Percentiles rank a stretch among this genome's conserved stretches.
phyloP scores from a whole-genome alignment of 2,113 vertebrate genomes.

The Xyliphius kryptos region DNA sequence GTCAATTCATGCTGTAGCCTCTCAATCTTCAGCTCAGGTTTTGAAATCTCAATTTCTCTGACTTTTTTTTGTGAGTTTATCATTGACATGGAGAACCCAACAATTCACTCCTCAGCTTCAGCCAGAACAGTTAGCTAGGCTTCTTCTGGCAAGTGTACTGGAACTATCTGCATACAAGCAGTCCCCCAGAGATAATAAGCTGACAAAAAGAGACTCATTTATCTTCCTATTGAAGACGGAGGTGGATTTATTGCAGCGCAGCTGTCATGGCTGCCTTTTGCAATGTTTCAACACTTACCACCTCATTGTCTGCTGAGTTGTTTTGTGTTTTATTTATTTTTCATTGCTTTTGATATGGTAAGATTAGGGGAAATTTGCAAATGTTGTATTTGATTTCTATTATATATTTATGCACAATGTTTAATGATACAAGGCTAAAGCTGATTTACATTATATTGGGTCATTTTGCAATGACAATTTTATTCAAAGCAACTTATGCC shows the following conservation, averaged over 20 bases:
- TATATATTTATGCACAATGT: too few relatives aligned
- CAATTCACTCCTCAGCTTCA: conserved; percentile 10
- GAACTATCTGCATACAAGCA: conserved; percentile 29
- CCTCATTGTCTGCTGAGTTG: neutral
- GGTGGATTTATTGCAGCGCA: conserved; percentile 7
- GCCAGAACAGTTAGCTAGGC: conserved; percentile 5
- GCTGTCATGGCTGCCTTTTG: conserved; percentile 2
- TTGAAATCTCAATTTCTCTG: neutral
- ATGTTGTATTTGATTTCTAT: too few relatives aligned
- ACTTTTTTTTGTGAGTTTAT: neutral
- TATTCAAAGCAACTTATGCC: too few relatives aligned
- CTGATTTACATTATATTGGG: too few relatives aligned
- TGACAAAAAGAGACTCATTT: conserved; percentile 20
- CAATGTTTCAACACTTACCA: neutral
- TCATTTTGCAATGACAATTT: too few relatives aligned
- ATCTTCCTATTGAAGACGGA: conserved; percentile 9
- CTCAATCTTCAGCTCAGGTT: neutral
- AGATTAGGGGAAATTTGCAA: neutral
- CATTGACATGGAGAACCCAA: conserved; percentile 4
- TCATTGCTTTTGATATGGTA: neutral
- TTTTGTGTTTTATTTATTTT: neutral
- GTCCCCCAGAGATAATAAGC: conserved; percentile 11
- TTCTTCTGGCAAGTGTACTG: conserved; percentile 15
- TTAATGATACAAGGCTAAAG: too few relatives aligned
- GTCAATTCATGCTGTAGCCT: too few relatives aligned